Percentiles rank a stretch among this genome's conserved stretches.
phyloP scores from a whole-genome alignment of 1,140 invertebrate genomes.

The Scaptomyza montana region DNA sequence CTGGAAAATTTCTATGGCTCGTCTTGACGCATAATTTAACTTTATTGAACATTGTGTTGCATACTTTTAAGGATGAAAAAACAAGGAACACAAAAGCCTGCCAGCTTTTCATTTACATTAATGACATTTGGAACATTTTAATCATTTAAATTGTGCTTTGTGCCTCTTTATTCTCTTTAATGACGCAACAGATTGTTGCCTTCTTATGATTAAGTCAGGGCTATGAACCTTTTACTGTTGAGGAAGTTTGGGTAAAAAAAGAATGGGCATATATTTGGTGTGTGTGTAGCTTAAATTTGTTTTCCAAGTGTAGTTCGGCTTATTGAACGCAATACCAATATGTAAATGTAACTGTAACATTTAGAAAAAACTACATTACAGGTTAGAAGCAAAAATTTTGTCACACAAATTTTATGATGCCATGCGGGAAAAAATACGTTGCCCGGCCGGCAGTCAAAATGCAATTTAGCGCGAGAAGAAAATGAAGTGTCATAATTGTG shows the following conservation, averaged over 20 bases:
- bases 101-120: slow-evolving; percentile 6
- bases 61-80: slow-evolving; percentile 39
- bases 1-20: slow-evolving; percentile 50
- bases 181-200: slow-evolving; percentile 21
- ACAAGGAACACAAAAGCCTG: background rate
- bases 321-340: too few species aligned
- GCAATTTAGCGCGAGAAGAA: background rate
- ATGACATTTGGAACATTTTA: slow-evolving; percentile 20
- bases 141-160: slow-evolving; percentile 26
- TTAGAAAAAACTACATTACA: too few species aligned
- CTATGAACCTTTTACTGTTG: background rate
- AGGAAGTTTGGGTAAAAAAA: background rate
- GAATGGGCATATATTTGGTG: too few species aligned
- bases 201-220: background rate
- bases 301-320: too few species aligned
- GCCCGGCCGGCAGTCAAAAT: too few species aligned
- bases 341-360: too few species aligned
- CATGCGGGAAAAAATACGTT: too few species aligned
- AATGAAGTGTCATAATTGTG: too few species aligned
- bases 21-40: slow-evolving; percentile 73
- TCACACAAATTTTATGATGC: too few species aligned
- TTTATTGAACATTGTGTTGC: slow-evolving; percentile 65
- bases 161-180: slow-evolving; percentile 6
- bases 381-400: too few species aligned
- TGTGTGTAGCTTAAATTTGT: too few species aligned